Evolutionary conservation across 1,140 invertebrate genomes (phyloP).

Genomic region (Matsumurasca onukii): DNA sequence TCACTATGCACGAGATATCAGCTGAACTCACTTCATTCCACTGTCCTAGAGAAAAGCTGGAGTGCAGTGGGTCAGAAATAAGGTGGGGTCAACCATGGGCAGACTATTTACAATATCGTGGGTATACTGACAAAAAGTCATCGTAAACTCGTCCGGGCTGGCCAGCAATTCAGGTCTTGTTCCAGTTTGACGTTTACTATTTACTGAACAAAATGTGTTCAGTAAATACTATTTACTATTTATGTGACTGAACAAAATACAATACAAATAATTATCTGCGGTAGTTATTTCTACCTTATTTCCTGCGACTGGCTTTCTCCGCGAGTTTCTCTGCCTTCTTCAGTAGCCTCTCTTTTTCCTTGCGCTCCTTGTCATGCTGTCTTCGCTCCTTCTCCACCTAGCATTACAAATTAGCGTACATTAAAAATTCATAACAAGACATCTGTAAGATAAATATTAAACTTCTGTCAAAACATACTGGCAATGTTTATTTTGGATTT

Average conservation of each 20-base stretch:
- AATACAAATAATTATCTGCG: not conserved
- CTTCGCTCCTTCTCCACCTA: conserved; percentile 72
- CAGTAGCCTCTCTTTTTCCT: conserved; percentile 72
- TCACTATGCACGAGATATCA: too few relatives aligned
- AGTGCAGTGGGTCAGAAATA: too few relatives aligned
- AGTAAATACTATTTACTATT: not conserved
- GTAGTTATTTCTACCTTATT: too few relatives aligned
- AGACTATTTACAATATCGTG: not conserved
- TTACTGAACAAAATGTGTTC: not conserved
- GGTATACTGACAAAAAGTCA: not conserved
- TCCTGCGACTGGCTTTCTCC: conserved; percentile 55
- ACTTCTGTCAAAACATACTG: too few relatives aligned
- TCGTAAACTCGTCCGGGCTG: not conserved
- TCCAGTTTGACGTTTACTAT: not conserved
- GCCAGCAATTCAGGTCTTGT: not conserved
- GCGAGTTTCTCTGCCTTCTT: conserved; percentile 80
- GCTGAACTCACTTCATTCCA: too few relatives aligned
- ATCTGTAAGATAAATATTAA: too few relatives aligned
- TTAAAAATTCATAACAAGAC: too few relatives aligned
- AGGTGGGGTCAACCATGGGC: too few relatives aligned
- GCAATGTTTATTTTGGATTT: too few relatives aligned
- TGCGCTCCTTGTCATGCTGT: conserved; percentile 69
- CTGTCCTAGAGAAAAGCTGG: too few relatives aligned
- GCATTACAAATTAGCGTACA: too few relatives aligned
- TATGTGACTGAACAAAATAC: not conserved